Base-by-base conservation (phyloP, 2,888 invertebrate species). In the Neuroscelio doddi region DNA sequence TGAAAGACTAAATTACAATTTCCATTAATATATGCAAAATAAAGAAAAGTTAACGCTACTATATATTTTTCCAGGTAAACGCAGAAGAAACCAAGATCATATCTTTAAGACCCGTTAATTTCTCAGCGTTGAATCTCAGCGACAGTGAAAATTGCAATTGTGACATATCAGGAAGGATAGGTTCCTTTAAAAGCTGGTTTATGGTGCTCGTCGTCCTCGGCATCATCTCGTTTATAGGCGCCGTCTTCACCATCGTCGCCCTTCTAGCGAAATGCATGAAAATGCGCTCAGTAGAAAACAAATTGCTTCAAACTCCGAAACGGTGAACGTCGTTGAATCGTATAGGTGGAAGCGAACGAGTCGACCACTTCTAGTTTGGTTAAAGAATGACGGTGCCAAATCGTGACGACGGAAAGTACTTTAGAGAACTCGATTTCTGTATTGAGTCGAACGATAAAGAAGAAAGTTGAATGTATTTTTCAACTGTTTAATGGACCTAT, bases 151-250 rank as follows among this genome's bases (percentile, higher is more conserved):
- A 70, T 51, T 80, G 78, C 69, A 72, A 80, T 42, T 80, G 80
- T 59, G 77, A 79, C 61, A 78, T 80, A 47, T 74, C 76, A 10
- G 77, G 75, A 32, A 71, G 79, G 45, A 80, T 80, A 49, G 78
- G 78, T 46, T 78, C 56, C 16, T 80, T 80, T 53, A 80, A 80
- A 41, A 80, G 72, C 46, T 80, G 80, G 80, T 80, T 80, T 57
- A 77, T 80, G 69, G 77, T 79, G 1, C 77, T 80, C 10, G 77
- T 78, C 3, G 75, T 80, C 8, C 71, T 80, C 5, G 80, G 80
- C 1, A 71, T 80, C 34, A 75, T 80, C 21, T 80, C 79, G 9
- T 80, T 80, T 56, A 67, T 73, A 21, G 80, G 79, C 0, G 80
- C 80, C 15, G 58, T 80, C 10, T 59, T 78, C 21, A 80, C 80